Base-by-base conservation (phyloP, 2,797 vertebrate species). In the Steatocranus sp. region DNA sequence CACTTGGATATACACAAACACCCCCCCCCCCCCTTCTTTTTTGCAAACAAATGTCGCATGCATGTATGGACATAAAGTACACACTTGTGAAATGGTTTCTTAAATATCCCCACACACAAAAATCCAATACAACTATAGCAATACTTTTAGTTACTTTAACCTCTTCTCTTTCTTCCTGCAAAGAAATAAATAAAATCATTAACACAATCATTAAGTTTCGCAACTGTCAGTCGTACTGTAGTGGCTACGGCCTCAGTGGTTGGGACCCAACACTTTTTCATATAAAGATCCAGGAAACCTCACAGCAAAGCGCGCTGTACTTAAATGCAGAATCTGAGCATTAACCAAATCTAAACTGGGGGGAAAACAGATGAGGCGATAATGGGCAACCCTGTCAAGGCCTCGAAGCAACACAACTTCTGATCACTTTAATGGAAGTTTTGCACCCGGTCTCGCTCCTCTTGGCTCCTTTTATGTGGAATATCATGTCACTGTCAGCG, bases 401-500 rank as follows among this genome's bases (percentile, higher is more conserved):
- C 91, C 91, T 87, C 58, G 76, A 90, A 92, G 92, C 86, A 83
- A 86, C 86, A 86, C 86, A 91, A 92, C 91, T 93, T 88, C 85
- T 91, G 92, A 91, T 94, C 91, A 91, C 82, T 32, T 90, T 93
- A 93, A 93, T 93, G 88, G 88, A 93, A 92, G 89, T 90, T 92
- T 88, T 88, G 90, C 80, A 73, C 82, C 86, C 82, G 17, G 77
- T 92, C 87, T 86, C 79, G 51, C 89, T 89, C 75, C 88, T 92
- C 86, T 88, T 82, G 88, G 86, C 85, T 90, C 86, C 83, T 90
- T 92, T 93, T 92, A 93, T 94, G 90, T 90, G 88, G 91, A 94
- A 93, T 91, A 94, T 94, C 94, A 94, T 90, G 86, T 94, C 91
- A 94, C 90, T 90, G 90, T 93, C 93, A 91, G 92, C 74, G 76